A percentile compares a stretch with the other conserved stretches of the same genome.
These are phyloP conservation scores for Linepithema humile DNA, from an alignment of 1,140 invertebrate species.

Conservation along the genomic window DNA sequence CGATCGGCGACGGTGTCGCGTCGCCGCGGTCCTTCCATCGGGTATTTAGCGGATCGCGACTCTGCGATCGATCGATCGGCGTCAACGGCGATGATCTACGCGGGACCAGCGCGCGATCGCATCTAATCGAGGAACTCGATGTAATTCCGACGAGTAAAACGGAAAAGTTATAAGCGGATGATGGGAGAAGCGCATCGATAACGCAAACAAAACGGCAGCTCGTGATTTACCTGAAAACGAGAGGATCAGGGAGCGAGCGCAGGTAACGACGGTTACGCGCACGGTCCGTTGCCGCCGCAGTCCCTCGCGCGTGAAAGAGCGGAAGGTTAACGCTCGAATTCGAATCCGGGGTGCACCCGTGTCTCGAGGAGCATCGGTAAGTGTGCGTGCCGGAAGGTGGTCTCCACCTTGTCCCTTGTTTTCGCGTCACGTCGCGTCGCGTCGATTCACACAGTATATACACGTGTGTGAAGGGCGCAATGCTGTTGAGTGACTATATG, in stretches of 20 bases:
- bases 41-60: background rate
- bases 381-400: background rate
- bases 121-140: background rate
- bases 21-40: background rate
- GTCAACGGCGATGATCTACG: background rate
- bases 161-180: background rate
- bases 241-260: conserved; percentile 16
- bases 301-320: conserved; percentile 61
- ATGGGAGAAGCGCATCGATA: background rate
- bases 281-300: conserved; percentile 34
- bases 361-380: background rate
- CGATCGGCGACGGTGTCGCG: background rate
- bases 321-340: conserved; percentile 66
- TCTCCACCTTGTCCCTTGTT: background rate
- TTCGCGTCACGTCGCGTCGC: background rate
- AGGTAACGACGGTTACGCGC: conserved; percentile 40
- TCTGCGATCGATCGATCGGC: conserved; percentile 31
- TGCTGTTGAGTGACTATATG: background rate
- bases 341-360: conserved; percentile 35
- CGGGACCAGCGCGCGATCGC: background rate
- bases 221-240: conserved; percentile 15
- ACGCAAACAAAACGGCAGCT: background rate
- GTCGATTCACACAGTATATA: background rate
- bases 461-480: conserved; percentile 10
- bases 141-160: background rate